Conservation (phyloP, 2,113 vertebrate genomes). For the Emydura subglobosa region DNA sequence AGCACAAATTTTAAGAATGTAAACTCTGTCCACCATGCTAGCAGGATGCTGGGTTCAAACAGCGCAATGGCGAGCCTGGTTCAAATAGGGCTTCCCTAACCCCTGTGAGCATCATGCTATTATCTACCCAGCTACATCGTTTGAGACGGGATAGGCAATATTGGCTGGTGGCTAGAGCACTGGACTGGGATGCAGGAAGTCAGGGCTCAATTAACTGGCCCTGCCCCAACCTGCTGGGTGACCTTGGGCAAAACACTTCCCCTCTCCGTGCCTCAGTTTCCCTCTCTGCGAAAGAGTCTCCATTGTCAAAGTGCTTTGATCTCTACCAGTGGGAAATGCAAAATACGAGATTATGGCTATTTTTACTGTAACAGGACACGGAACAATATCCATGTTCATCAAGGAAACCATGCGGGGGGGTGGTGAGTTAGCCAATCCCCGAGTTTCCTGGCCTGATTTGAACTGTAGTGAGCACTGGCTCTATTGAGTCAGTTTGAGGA, state of each 20-base stretch:
- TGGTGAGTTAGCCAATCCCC: not conserved
- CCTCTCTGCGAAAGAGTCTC: not conserved
- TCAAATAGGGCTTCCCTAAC: accelerated
- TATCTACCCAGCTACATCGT: not conserved
- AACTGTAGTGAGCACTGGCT: not conserved
- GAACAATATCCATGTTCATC: not conserved
- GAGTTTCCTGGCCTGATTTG: not conserved
- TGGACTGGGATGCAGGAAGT: not conserved
- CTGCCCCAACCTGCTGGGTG: not conserved
- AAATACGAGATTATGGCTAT: not conserved
- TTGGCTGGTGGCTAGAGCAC: no score
- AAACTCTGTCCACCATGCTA: not conserved
- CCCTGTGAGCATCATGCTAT: not conserved
- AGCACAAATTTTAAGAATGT: not conserved
- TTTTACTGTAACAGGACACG: not conserved
- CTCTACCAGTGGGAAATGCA: not conserved
- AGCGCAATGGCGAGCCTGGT: accelerated
- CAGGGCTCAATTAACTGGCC: accelerated
- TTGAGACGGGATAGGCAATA: not conserved
- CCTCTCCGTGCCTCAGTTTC: accelerated
- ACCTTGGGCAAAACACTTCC: not conserved
- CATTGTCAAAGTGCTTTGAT: not conserved
- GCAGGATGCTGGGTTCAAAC: accelerated
- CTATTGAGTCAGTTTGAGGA: not conserved
- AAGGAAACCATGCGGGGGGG: not conserved